Conservation (phyloP, 2,113 vertebrate species). For the human (Homo sapiens) region GRCh38 chr6:126907001-126907500, state of each 20-base stretch:
- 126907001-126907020: slow-evolving; percentile 47
- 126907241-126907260: too few relatives aligned
- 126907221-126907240: background rate
- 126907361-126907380: background rate
- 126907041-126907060: slow-evolving; percentile 74
- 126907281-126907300: background rate
- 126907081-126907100: slow-evolving; percentile 81
- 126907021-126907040: slow-evolving; percentile 41
- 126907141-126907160: slow-evolving; percentile 80
- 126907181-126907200: slow-evolving; percentile 28
- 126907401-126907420: background rate
- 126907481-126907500: slow-evolving; percentile 62
- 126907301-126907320: background rate
- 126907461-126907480: slow-evolving; percentile 56
- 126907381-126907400: background rate
- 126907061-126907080: slow-evolving; percentile 75
- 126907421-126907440: slow-evolving; percentile 37
- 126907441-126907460: background rate
- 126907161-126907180: slow-evolving; percentile 59
- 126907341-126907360: background rate
- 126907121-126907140: slow-evolving; percentile 68
- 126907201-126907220: background rate
- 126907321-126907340: background rate
- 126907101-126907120: slow-evolving; percentile 73
- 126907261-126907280: background rate